Conservation (phyloP, 2,888 invertebrate genomes). For the Drosophila falleni region DNA sequence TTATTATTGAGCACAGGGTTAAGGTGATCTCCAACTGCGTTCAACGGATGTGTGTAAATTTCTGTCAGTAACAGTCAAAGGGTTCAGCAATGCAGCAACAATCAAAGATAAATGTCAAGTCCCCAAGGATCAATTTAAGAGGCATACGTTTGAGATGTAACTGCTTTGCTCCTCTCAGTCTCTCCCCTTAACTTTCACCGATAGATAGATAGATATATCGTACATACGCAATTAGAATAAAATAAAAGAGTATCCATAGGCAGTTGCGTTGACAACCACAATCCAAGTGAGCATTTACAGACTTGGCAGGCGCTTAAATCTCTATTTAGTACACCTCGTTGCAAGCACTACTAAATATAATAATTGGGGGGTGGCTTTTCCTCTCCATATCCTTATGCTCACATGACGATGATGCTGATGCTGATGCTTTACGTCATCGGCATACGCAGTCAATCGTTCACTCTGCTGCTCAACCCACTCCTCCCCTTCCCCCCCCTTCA, state of each 20-base stretch:
- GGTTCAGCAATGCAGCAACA: conserved; percentile 3
- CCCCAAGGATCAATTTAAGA: conserved; percentile 43
- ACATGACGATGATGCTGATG: conserved; percentile 20
- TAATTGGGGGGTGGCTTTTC: conserved; percentile 39
- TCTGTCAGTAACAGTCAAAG: not conserved
- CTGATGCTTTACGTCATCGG: conserved; percentile 62
- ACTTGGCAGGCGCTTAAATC: conserved; percentile 78
- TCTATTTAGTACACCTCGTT: conserved; percentile 80
- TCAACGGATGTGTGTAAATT: conserved; percentile 1
- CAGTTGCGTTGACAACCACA: conserved; percentile 51
- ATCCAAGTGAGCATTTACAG: conserved; percentile 55
- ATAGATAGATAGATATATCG: not conserved
- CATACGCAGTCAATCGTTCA: conserved; percentile 45
- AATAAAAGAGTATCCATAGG: not conserved
- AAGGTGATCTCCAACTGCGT: not conserved
- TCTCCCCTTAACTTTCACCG: not conserved
- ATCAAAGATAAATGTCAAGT: conserved; percentile 7
- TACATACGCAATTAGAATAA: not conserved
- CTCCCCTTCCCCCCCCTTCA: not conserved
- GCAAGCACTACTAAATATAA: conserved; percentile 14
- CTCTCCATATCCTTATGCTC: conserved; percentile 5
- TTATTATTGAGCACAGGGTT: not conserved
- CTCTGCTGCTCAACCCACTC: conserved; percentile 24
- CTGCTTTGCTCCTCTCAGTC: not conserved
- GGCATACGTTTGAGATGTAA: conserved; percentile 15